Evolutionary conservation across 2,113 vertebrate species (phyloP).

Genomic region (Benitochromis conjunctus): DNA sequence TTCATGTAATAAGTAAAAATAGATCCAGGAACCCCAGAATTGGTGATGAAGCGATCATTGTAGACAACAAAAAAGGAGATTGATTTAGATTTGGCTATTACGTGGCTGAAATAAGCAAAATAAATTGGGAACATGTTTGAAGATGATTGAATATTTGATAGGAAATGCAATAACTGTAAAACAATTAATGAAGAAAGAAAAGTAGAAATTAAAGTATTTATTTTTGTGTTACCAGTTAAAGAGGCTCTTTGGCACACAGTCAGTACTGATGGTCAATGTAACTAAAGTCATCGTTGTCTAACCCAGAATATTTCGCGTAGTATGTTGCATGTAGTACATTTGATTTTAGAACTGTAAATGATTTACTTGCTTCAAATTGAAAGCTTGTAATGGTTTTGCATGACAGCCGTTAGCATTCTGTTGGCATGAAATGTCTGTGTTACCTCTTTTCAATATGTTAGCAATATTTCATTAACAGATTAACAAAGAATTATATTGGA

Average conservation of each 20-base stretch:
- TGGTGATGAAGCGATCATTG: background rate
- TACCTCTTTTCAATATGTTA: constrained; percentile 80
- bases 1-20: background rate
- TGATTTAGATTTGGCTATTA: background rate
- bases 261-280: constrained; percentile 68
- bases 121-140: background rate
- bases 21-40: background rate
- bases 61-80: background rate
- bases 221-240: constrained; percentile 66
- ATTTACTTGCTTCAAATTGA: constrained; percentile 73
- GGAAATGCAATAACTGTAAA: constrained; percentile 36
- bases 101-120: background rate
- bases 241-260: constrained; percentile 58
- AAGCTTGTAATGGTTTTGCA: constrained; percentile 78
- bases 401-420: constrained; percentile 78
- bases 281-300: constrained; percentile 67
- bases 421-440: constrained; percentile 81
- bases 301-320: constrained; percentile 67
- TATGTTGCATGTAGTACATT: constrained; percentile 81
- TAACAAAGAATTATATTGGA: constrained; percentile 81
- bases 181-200: constrained; percentile 33
- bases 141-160: background rate
- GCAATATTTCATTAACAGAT: constrained; percentile 79
- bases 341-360: constrained; percentile 76
- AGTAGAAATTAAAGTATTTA: constrained; percentile 66